Base-by-base conservation (phyloP, 2,797 vertebrate genomes). In the Acrossocheilus fasciatus region DNA sequence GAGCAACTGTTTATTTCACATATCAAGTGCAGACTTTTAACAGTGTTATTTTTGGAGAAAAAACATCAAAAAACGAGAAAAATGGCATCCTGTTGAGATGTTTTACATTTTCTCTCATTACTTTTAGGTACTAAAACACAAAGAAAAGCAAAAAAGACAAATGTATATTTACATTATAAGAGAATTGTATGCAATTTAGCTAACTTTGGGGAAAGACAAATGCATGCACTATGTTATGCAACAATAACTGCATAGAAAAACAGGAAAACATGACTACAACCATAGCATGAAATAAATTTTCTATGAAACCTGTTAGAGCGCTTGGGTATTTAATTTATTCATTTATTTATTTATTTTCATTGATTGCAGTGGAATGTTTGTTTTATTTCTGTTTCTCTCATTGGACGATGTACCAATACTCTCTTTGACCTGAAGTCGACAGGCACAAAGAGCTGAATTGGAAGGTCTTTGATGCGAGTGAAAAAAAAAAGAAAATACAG, bases 221-320 rank as follows among this genome's bases (percentile, higher is more conserved):
- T 96, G 96, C 96, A 97, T 97, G 97, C 95, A 96, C 91, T 94
- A 95, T 96, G 96, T 96, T 96, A 97, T 97, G 96, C 96, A 96
- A 96, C 96, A 86, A 82, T 81, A 88, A 73, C 86, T 84, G 18
- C 82, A 90, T 87, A 89, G 79, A 85, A 89, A 90, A 88, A 87
- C 68, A 90, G 76, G 34, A 90, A 87, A 84, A 70, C 64, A 90
- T 87, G 87, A 95, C 87, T 91, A 88, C 82, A 93, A 95, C 92
- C 95, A 94, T 91, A 96, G 96, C 97, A 97, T 97, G 97, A 97
- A 97, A 97, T 97, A 97, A 97, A 97, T 97, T 96, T 97, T 91
- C 94, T 97, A 96, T 90, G 90, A 91, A 93, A 89, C 88, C 89
- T 87, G 82, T 86, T 87, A 81, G 86, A 64, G 20, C 45, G 84